Evolutionary conservation across 2,888 invertebrate genomes (phyloP), one percentile per base, ranked within the genome.

Genomic region (Cosmopolites sordidus): DNA sequence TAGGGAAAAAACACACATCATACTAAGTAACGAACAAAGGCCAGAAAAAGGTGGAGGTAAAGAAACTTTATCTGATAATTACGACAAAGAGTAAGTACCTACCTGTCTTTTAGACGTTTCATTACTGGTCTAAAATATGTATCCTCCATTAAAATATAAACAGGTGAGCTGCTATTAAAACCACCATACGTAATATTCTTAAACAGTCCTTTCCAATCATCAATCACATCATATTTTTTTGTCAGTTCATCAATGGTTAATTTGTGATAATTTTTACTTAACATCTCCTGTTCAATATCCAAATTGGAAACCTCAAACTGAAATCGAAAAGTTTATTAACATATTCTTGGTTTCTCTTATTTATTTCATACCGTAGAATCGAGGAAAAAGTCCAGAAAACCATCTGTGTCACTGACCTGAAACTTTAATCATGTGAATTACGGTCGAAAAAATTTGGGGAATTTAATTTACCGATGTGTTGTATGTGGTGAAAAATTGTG

Each of bases 101-200:
- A 48, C 48, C 30, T 42, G 1, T 33, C 29, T 30, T 48, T 33
- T 14, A 48, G 30, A 12, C 16, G 16, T 2, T 27, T 11, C 42
- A 48, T 48, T 6, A 48, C 14, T 1, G 8, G 48, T 14, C 16
- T 1, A 48, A 48, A 48, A 41, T 48, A 48, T 8, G 27, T 27
- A 3, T 48, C 8, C 17, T 48, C 41, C 41, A 48, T 27, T 11
- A 30, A 49, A 12, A 49, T 12, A 43, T 15, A 49, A 18, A 49
- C 42, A 1, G 48, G 27, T 42, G 41, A 27, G 8, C 33, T 18
- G 17, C 14, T 16, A 1, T 48, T 16, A 17, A 47, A 39, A 4
- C 1, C 2, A 18, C 16, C 16, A 5, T 18, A 38, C 6, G 33
- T 33, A 8, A 48, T 42, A 29, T 30, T 41, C 14, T 42, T 42